Base-by-base conservation (phyloP, 2,797 vertebrate species). In the Muraenolepis orangiensis region DNA sequence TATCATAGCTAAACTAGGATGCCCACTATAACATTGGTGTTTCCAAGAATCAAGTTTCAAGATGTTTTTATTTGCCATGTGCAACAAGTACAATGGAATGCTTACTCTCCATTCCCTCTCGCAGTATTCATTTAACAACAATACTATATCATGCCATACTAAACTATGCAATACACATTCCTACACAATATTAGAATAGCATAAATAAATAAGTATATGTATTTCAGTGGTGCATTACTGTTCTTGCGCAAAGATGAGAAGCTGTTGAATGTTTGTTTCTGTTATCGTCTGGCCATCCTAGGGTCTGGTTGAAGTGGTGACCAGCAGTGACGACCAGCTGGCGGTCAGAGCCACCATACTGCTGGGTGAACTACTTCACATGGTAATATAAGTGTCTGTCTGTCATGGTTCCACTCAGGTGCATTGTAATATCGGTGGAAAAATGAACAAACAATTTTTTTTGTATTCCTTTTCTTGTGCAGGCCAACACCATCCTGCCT, bases 401-500 rank as follows among this genome's bases (percentile, higher is more conserved):
- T 31, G 74, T 26, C n/a, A 12, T 26, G 23, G 57, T 23, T 64
- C n/a, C 57, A 12, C 57, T 26, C n/a, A 13, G 57, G n/a, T 26
- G 23, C 57, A 26, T 26, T 11, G n/a, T 64, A 64, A 64, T 64
- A 11, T 23, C 20, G 10, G 23, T 26, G 57, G 57, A n/a, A 26
- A 2, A 61, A 2, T 7, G 2, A 8, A 12, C 1, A 23, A 51
- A 57, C 18, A 4, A 4, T 29, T 66, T 4, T 66, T 66, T 28
- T 40, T 82, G 74, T 72, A 28, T n/a, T 29, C 74, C 73, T 77
- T 66, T 28, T 68, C n/a, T 34, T 31, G 10, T 83, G 70, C 84
- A 99, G 98, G 97, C 97, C 85, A 98, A 99, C 89, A 99, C 96
- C 89, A 99, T 99, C 87, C 96, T 99, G 87, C 97, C 98, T 84